Percentiles rank a stretch among this genome's conserved stretches.
phyloP scores from a whole-genome alignment of 1,140 invertebrate species.

The Wiebesia pumilae region DNA sequence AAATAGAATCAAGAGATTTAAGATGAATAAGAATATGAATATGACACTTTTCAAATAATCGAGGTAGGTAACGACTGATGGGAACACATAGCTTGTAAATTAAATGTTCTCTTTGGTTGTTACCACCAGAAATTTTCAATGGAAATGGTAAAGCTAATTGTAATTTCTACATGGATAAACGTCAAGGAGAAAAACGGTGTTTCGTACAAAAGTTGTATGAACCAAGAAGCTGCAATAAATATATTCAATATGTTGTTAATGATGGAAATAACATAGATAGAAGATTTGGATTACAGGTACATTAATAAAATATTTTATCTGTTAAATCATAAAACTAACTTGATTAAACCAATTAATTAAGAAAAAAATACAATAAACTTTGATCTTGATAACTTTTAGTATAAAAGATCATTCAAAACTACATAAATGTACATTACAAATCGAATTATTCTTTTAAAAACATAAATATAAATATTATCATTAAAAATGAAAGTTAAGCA shows the following conservation, averaged over 20 bases:
- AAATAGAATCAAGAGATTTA: constrained; percentile 59
- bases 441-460: too few species aligned
- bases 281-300: constrained; percentile 56
- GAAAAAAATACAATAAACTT: too few species aligned
- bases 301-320: background rate
- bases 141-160: constrained; percentile 66
- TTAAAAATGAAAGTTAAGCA: too few species aligned
- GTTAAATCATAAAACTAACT: background rate
- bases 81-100: constrained; percentile 66
- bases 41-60: constrained; percentile 3
- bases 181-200: constrained; percentile 31
- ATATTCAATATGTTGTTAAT: constrained; percentile 52
- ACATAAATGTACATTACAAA: too few species aligned
- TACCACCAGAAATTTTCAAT: constrained; percentile 73
- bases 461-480: too few species aligned
- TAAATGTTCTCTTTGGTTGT: constrained; percentile 76
- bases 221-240: constrained; percentile 57
- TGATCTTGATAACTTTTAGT: too few species aligned
- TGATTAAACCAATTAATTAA: background rate
- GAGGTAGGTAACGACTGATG: constrained; percentile 75
- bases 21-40: background rate
- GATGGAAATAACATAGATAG: constrained; percentile 56
- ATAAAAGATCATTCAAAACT: too few species aligned
- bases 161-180: constrained; percentile 53
- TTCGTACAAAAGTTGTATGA: constrained; percentile 59